Percentiles rank a stretch among this genome's conserved stretches.
These are phyloP conservation scores for Myotis daubentonii DNA, from an alignment of 2,797 vertebrate genomes.

Conservation along the genomic window DNA sequence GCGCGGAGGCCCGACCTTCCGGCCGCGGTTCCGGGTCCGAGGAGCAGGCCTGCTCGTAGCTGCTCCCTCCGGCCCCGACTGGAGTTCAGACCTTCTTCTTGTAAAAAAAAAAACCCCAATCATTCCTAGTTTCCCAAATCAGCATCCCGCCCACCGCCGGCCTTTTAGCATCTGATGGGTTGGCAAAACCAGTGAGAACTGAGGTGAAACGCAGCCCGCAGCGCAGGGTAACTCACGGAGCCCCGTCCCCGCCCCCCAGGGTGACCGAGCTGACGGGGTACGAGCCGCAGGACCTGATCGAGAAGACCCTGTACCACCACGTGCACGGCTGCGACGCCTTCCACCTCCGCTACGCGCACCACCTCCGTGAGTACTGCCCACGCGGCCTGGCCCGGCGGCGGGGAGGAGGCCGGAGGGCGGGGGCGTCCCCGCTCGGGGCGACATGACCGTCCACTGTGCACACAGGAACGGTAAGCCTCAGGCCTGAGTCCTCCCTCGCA, in stretches of 20 bases:
- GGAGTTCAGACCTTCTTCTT: constrained; percentile 61
- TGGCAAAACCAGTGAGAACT: constrained; percentile 35
- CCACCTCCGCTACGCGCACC: constrained; percentile 94
- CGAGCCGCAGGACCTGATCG: constrained; percentile 96
- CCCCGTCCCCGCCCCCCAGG: constrained; percentile 85
- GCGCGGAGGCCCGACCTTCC: background rate
- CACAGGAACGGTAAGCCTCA: rapidly evolving
- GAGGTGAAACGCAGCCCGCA: background rate
- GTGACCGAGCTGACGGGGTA: constrained; percentile 96
- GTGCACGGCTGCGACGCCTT: constrained; percentile 94
- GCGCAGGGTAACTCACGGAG: constrained; percentile 48
- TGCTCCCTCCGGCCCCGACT: constrained; percentile 37
- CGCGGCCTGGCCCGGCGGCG: rapidly evolving
- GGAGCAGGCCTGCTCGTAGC: no score
- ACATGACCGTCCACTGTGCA: rapidly evolving
- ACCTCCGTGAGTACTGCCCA: constrained; percentile 89
- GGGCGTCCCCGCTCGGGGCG: background rate
- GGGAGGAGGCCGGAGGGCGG: rapidly evolving
- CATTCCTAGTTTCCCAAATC: constrained; percentile 72
- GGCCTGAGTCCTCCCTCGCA: no score
- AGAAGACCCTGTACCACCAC: constrained; percentile 96
- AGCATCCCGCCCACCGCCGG: background rate
- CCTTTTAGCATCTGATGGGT: constrained; percentile 60
- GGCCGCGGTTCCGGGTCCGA: background rate
- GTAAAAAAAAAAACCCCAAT: constrained; percentile 45